phyloP scores from a whole-genome alignment of 1,140 invertebrate genomes.

The Pseudomyrmex dendroicus region DNA sequence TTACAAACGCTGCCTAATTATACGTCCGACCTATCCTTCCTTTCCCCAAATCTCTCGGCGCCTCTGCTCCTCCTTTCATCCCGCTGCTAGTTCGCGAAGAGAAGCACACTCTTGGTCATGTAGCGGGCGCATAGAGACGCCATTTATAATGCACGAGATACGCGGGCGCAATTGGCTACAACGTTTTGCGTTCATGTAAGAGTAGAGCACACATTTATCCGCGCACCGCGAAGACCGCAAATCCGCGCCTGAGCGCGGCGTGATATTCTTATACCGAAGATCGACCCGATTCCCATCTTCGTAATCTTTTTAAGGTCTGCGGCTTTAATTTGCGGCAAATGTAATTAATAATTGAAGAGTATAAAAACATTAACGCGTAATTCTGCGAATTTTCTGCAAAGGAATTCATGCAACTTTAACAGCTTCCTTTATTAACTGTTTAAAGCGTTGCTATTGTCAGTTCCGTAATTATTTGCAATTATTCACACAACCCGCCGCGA shows the following conservation, averaged over 20 bases:
- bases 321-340: slow-evolving; percentile 5
- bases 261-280: slow-evolving; percentile 26
- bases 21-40: slow-evolving; percentile 75
- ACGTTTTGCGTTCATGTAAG: slow-evolving; percentile 39
- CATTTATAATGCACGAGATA: slow-evolving; percentile 82
- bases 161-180: slow-evolving; percentile 69
- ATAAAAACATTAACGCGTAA: too few relatives aligned
- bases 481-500: not conserved
- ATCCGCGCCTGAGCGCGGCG: not conserved
- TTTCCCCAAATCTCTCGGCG: slow-evolving; percentile 70
- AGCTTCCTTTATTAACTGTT: slow-evolving; percentile 27
- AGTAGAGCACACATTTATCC: slow-evolving; percentile 24
- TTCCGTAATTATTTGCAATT: not conserved
- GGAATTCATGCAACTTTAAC: slow-evolving; percentile 35
- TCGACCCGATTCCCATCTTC: slow-evolving; percentile 67
- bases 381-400: not conserved
- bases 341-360: too few relatives aligned
- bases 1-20: slow-evolving; percentile 83
- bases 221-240: slow-evolving; percentile 34
- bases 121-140: slow-evolving; percentile 71
- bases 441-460: slow-evolving; percentile 17
- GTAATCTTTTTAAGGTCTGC: slow-evolving; percentile 43
- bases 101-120: slow-evolving; percentile 72
- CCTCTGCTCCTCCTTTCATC: slow-evolving; percentile 53
- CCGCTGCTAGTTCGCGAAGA: slow-evolving; percentile 44